Conservation (phyloP, 1,140 invertebrate genomes). For the Pseudomyrmex cubaensis region DNA sequence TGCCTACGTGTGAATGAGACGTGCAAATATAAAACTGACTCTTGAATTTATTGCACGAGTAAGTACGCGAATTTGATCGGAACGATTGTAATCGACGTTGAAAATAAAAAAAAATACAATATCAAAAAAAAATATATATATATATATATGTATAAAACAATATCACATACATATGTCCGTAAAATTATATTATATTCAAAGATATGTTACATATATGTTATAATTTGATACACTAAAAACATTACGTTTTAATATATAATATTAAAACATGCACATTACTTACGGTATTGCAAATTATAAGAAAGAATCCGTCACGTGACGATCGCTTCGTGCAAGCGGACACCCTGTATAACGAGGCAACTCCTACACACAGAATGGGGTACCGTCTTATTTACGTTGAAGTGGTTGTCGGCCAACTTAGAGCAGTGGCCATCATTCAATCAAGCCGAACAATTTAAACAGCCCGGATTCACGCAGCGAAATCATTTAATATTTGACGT, state of each 20-base stretch:
- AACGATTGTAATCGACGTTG: constrained; percentile 2
- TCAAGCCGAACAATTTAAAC: constrained; percentile 81
- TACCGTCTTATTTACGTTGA: constrained; percentile 81
- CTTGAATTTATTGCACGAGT: constrained; percentile 67
- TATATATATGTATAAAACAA: background rate
- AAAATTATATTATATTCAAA: too few relatives aligned
- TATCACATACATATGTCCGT: too few relatives aligned
- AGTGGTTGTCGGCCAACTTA: constrained; percentile 82
- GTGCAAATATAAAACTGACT: constrained; percentile 65
- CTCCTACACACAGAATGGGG: constrained; percentile 68
- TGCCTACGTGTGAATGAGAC: constrained; percentile 55
- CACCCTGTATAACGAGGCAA: constrained; percentile 74
- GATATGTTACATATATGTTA: too few relatives aligned
- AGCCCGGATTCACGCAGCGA: constrained; percentile 81
- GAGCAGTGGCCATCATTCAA: constrained; percentile 80
- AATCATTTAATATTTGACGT: constrained; percentile 83
- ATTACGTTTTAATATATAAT: too few relatives aligned
- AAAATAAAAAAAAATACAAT: background rate
- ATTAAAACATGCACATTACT: too few relatives aligned
- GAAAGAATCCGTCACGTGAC: background rate
- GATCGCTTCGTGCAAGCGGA: constrained; percentile 8
- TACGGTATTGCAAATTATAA: background rate
- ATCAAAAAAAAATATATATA: too few relatives aligned
- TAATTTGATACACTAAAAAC: too few relatives aligned
- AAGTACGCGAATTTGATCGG: constrained; percentile 3